phyloP scores from a whole-genome alignment of 92 coral and sea anemone genomes.

The Actinostola sp. region DNA sequence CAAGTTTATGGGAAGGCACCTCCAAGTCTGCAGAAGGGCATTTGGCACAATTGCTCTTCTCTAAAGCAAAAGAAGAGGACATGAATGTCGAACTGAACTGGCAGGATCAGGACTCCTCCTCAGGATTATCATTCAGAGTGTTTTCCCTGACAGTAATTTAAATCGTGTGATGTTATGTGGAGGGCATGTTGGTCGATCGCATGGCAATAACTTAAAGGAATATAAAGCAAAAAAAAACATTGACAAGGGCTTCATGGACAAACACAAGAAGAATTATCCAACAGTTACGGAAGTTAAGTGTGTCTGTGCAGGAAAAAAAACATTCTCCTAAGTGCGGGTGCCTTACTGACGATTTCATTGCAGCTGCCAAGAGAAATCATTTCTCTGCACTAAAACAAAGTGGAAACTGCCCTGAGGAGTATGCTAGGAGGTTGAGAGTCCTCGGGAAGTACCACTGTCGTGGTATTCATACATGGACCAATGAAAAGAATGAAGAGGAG shows the following conservation, averaged over 20 bases:
- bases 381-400: slow-evolving; percentile 43
- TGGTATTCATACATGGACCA: slow-evolving; percentile 45
- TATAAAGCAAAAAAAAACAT: slow-evolving; percentile 29
- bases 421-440: slow-evolving; percentile 30
- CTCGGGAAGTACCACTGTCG: slow-evolving; percentile 55
- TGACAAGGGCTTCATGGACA: slow-evolving; percentile 36
- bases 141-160: neutral
- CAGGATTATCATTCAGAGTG: neutral
- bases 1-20: slow-evolving; percentile 16
- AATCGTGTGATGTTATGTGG: neutral
- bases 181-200: neutral
- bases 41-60: slow-evolving; percentile 3
- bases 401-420: slow-evolving; percentile 37
- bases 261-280: slow-evolving; percentile 49
- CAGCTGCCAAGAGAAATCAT: slow-evolving; percentile 51
- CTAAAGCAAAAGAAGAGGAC: slow-evolving; percentile 6
- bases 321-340: slow-evolving; percentile 55
- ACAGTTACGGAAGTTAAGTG: slow-evolving; percentile 43
- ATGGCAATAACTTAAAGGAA: slow-evolving; percentile 62
- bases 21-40: slow-evolving; percentile 15
- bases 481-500: slow-evolving; percentile 28
- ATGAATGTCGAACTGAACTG: slow-evolving; percentile 3
- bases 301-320: slow-evolving; percentile 56
- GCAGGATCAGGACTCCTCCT: slow-evolving; percentile 14
- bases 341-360: slow-evolving; percentile 43